Evolutionary conservation across 1,140 invertebrate genomes (phyloP).

Genomic region (Trichonephila clavata): DNA sequence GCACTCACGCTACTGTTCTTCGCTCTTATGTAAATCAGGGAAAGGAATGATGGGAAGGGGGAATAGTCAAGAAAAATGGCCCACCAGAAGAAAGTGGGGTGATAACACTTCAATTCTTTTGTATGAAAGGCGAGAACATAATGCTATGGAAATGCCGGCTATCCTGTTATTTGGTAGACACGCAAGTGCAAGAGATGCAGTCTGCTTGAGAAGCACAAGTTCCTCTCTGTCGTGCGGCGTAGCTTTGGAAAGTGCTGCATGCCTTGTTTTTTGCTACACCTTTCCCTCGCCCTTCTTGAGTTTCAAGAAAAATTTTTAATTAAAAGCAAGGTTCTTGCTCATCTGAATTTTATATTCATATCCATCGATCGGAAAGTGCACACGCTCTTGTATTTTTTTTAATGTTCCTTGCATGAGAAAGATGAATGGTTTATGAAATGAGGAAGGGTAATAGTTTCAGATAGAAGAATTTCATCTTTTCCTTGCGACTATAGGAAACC

Average conservation of each 20-base stretch:
- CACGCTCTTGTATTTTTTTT: no score
- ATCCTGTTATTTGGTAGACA: constrained; percentile 54
- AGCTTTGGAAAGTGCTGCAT: not conserved
- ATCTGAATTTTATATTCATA: not conserved
- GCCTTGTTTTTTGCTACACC: not conserved
- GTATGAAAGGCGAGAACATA: constrained; percentile 62
- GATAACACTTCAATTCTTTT: constrained; percentile 51
- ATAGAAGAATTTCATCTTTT: no score
- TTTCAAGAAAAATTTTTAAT: not conserved
- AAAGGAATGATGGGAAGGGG: not conserved
- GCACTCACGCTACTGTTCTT: constrained; percentile 40
- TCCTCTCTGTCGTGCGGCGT: not conserved
- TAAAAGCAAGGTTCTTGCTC: not conserved
- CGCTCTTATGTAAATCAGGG: constrained; percentile 16
- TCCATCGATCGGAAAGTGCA: not conserved
- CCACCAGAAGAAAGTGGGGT: constrained; percentile 29
- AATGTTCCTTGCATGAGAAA: no score
- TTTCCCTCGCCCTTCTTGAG: not conserved
- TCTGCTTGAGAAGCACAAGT: not conserved
- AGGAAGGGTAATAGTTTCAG: no score
- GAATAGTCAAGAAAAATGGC: not conserved
- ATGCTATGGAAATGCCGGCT: constrained; percentile 65
- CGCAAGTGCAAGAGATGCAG: constrained; percentile 7
- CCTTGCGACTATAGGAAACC: no score
- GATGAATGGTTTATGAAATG: no score